Evolutionary conservation across 2,888 invertebrate species (phyloP), one percentile per base, ranked within the genome.

Genomic region (Platycheirus rosarum): DNA sequence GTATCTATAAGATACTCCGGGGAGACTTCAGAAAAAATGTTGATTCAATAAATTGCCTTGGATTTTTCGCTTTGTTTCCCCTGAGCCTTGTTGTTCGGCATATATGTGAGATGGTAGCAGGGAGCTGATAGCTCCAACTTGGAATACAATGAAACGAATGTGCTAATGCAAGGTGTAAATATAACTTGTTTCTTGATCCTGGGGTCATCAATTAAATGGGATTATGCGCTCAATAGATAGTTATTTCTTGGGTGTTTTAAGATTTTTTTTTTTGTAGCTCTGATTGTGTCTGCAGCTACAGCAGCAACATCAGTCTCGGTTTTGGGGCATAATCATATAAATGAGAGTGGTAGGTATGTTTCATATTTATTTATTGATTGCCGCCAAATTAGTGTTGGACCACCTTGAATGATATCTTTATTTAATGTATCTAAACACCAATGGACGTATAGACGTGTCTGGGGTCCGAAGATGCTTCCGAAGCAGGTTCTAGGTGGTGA

Each of bases 131-230:
- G 55, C 40, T 14, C 44, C 44, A 65, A 57, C 57, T 60, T 20
- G 44, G 26, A 48, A 65, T 55, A 76, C 77, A 82, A 77, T 77
- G 71, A 63, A 77, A 66, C 48, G 66, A 63, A 82, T 73, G 82
- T 71, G 82, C 82, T 77, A 82, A 82, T 77, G 82, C 77, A 77
- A 77, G 82, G 77, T 76, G 82, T 82, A 82, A 82, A 82, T 82
- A 82, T 77, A 82, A 82, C 71, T 76, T 82, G 82, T 77, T 82
- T 51, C 63, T 73, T 44, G 62, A 44, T 66, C 55, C 68, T 37
- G 37, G 49, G 63, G 76, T 77, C 76, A 82, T 82, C 82, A 77
- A 82, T 82, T 82, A 82, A 82, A 77, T 82, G 77, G 82, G 82
- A 82, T 82, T 82, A 82, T 82, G 68, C 62, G 29, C 71, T 49